Evolutionary conservation across 2,113 vertebrate species (phyloP), one percentile per base, ranked within the genome.

Genomic region (Siphamia tubifer): DNA sequence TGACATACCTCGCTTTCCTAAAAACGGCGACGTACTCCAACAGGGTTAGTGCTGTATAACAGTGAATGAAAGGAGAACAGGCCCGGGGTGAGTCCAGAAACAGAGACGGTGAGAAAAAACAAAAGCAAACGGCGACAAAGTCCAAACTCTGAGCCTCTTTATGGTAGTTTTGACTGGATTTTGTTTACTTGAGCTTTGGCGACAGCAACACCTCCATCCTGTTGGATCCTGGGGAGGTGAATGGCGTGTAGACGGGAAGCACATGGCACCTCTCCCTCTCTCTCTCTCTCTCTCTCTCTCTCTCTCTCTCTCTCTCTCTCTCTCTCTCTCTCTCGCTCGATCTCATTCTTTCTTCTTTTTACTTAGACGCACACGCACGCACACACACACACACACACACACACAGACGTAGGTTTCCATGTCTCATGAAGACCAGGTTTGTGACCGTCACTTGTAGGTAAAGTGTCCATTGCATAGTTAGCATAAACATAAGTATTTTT

Each of bases 181-280:
- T n/a, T n/a, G n/a, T n/a, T n/a, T n/a, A n/a, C n/a, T n/a, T n/a
- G 66, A 42, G 66, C 66, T n/a, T n/a, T n/a, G 38, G 75, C 70
- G 32, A 77, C 51, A 32, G 56, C 65, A 79, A 82, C 71, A 89
- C 90, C 85, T 91, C 92, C 92, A 92, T 93, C 83, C 87, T 81
- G 86, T 47, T 49, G 74, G 80, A 75, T 80, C 80, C 75, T 68
- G 67, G 71, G 84, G 77, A 85, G 78, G 74, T 79, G 79, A 87
- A 81, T 87, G 79, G 83, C 70, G 53, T 31, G 72, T 8, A 80
- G 62, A 89, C 85, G 91, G 90, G 90, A 90, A 90, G 88, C 92
- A 91, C 91, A 91, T 92, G 93, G 90, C 90, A 85, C 76, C 73
- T 85, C 84, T 77, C 89, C 66, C 91, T 58, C 79, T 74, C 68